These are phyloP conservation scores for Gadus macrocephalus DNA, from an alignment of 2,113 vertebrate genomes.

Conservation along the genomic window DNA sequence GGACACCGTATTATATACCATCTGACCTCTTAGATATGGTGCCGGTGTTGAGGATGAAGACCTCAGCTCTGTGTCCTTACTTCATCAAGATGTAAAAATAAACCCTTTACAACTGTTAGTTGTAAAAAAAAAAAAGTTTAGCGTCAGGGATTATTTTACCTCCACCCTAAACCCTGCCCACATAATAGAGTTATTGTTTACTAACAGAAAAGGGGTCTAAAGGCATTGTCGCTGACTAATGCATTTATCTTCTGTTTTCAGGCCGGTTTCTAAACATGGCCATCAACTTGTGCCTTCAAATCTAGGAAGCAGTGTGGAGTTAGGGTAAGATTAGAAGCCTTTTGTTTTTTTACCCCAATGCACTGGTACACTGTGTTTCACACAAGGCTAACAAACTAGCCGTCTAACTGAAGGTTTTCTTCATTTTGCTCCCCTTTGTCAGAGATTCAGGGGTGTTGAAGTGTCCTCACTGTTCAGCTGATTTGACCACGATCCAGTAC, in stretches of 20 bases:
- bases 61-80: no score
- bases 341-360: not conserved
- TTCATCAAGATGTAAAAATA: no score
- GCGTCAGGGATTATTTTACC: no score
- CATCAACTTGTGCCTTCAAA: slow-evolving; percentile 75
- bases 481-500: slow-evolving; percentile 55
- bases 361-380: not conserved
- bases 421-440: not conserved
- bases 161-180: no score
- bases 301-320: slow-evolving; percentile 39
- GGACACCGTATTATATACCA: no score
- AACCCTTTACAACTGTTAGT: no score
- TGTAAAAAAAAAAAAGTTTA: no score
- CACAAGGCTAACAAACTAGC: not conserved
- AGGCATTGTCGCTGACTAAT: not conserved
- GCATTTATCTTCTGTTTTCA: slow-evolving; percentile 40
- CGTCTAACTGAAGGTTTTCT: not conserved
- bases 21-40: no score
- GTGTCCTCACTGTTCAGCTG: slow-evolving; percentile 40
- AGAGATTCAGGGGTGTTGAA: slow-evolving; percentile 16
- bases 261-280: slow-evolving; percentile 74
- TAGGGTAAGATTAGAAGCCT: slow-evolving; percentile 40
- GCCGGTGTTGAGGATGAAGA: no score
- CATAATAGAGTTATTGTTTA: not conserved
- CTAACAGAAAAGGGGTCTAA: not conserved